phyloP scores from a whole-genome alignment of 2,797 vertebrate species.

The Danio kyathit region DNA sequence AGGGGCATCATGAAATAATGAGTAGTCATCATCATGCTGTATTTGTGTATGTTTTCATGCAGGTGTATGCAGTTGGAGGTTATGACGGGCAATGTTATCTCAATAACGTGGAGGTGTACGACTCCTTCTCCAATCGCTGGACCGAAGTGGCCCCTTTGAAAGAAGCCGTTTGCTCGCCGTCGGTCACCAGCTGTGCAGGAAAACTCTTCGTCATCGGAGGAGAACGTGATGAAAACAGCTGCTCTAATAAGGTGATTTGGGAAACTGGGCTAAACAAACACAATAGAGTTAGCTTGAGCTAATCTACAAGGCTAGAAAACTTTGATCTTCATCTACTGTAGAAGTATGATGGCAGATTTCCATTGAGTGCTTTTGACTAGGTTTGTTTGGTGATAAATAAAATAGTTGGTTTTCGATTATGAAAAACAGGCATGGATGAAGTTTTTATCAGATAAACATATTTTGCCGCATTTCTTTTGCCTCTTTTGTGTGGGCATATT shows the following conservation, averaged over 20 bases:
- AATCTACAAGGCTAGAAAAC: background rate
- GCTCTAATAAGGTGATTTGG: conserved; percentile 92
- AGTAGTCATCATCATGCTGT: background rate
- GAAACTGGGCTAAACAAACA: background rate
- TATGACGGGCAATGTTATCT: conserved; percentile 96
- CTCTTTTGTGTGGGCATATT: background rate
- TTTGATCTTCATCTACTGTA: background rate
- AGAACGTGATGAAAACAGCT: conserved; percentile 94
- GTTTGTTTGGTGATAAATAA: background rate
- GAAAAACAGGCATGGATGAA: background rate
- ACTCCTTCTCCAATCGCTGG: conserved; percentile 98
- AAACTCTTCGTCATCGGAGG: conserved; percentile 97
- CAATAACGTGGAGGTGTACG: conserved; percentile 95
- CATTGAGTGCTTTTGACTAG: background rate
- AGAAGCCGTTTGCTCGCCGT: conserved; percentile 96
- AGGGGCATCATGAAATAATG: no score
- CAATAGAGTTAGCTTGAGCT: background rate
- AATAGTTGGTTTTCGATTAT: background rate
- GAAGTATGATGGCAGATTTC: background rate
- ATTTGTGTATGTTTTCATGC: conserved; percentile 50
- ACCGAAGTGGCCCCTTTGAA: conserved; percentile 95
- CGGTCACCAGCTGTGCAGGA: conserved; percentile 91
- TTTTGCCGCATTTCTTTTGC: background rate
- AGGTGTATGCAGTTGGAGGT: conserved; percentile 98
- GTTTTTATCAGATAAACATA: background rate